Conservation (phyloP, 2,113 vertebrate species). For the Phalacrocorax pelagicus region DNA sequence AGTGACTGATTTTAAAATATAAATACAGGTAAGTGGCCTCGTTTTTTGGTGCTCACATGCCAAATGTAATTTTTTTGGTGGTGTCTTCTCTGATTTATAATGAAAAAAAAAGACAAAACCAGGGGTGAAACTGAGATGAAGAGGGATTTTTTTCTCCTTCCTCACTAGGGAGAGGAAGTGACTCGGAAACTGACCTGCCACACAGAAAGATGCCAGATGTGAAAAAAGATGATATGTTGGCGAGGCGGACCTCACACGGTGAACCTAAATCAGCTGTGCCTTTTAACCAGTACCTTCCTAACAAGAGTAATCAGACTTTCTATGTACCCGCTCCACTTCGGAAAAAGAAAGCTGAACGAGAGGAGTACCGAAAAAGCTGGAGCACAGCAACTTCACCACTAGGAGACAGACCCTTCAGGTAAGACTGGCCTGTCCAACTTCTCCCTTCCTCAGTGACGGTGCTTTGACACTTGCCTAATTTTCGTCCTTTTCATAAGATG, state of each 20-base stretch:
- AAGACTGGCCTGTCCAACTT: background rate
- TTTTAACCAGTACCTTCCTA: conserved; percentile 99
- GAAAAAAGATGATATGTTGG: conserved; percentile 95
- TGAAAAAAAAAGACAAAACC: background rate
- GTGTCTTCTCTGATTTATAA: background rate
- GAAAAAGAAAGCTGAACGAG: conserved; percentile 83
- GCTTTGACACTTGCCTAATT: background rate
- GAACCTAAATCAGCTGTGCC: conserved; percentile 90
- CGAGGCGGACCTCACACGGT: conserved; percentile 86
- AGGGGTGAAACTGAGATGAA: background rate
- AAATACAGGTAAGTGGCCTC: background rate
- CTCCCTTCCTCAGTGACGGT: background rate
- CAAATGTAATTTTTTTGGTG: background rate
- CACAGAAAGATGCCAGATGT: conserved; percentile 92
- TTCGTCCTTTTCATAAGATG: background rate
- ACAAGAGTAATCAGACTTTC: conserved; percentile 92
- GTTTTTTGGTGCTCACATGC: background rate
- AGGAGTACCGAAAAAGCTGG: conserved; percentile 89
- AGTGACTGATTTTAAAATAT: background rate
- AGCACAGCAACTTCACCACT: conserved; percentile 89
- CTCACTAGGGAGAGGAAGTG: conserved; percentile 89
- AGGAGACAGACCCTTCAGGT: conserved; percentile 93
- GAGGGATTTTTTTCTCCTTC: background rate
- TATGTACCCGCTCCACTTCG: conserved; percentile 86
- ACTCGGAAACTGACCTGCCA: conserved; percentile 90